Evolutionary conservation across 2,888 invertebrate genomes (phyloP), one percentile per base, ranked within the genome.

Genomic region (Ormyrus rosae): DNA sequence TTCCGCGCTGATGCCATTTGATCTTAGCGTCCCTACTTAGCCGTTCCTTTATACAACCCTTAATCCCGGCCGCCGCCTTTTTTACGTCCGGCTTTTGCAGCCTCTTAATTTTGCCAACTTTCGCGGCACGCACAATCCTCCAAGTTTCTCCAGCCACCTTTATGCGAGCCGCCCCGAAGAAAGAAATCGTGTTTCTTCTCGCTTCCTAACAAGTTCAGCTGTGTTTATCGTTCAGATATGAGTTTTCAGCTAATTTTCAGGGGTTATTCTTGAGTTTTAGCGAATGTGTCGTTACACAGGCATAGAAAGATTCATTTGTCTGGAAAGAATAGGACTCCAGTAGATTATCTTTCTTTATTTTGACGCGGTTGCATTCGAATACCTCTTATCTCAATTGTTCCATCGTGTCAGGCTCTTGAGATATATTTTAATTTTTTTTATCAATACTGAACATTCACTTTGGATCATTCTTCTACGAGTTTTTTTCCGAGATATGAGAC

Each of bases 11-110:
- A 34, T 34, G 50, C 58, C 51, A 71, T 71, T 71, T 50, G 60
- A 50, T 71, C 51, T 71, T 60, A 51, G 11, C 34, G 45, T 51
- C 6, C 8, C 46, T 19, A 46, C 50, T 61, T 11, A 50, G 50
- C 70, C 60, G n/a, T 71, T 51, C 50, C 7, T 34, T 51, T 50
- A 60, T 71, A 71, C 50, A 50, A 48, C 61, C 34, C 60, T 60
- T 51, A 60, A 60, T 34, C 58, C 50, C n/a, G 9, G 13, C 34
- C 3, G 13, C 13, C 34, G 34, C 60, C 6, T 34, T 34, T 34
- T 34, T 34, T 34, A 34, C 34, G 34, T 34, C 34, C 34, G 34
- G 34, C 34, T 34, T 6, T 13, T 13, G 19, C 60, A 19, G 13
- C 13, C 19, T 60, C 60, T 60, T 60, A 60, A 60, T 60, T 60